phyloP scores from a whole-genome alignment of 2,797 vertebrate genomes.

The Sebastes reedi region DNA sequence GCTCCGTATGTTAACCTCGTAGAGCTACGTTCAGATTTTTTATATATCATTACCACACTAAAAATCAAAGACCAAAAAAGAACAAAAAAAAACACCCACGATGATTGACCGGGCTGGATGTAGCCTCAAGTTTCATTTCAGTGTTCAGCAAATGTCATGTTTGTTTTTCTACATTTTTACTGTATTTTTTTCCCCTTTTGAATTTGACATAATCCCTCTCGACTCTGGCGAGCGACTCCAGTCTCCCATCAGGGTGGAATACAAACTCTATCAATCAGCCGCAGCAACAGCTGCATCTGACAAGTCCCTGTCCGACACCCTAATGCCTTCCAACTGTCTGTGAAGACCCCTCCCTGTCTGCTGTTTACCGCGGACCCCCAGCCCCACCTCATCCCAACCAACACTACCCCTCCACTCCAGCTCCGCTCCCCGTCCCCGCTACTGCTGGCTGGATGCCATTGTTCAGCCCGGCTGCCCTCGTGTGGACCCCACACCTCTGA shows the following conservation, averaged over 20 bases:
- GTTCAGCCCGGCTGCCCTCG: conserved; percentile 16
- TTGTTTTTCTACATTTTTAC: conserved; percentile 20
- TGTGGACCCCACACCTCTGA: conserved; percentile 43
- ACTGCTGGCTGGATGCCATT: conserved; percentile 9
- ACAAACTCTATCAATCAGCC: conserved; percentile 97
- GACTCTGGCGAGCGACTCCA: conserved; percentile 42
- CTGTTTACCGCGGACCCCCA: conserved; percentile 61
- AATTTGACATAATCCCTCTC: conserved; percentile 47
- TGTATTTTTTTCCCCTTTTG: conserved; percentile 13
- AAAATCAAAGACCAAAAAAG: conserved; percentile 54
- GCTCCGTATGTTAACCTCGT: conserved; percentile 59
- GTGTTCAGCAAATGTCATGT: conserved; percentile 28
- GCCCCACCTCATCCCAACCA: conserved; percentile 38
- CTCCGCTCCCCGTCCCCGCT: conserved; percentile 47
- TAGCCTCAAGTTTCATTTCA: conserved; percentile 30
- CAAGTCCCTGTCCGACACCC: conserved; percentile 93
- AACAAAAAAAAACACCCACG: neutral
- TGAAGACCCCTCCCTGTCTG: conserved; percentile 87
- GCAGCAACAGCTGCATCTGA: conserved; percentile 95
- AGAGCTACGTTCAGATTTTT: conserved; percentile 61
- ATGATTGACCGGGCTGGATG: conserved; percentile 25
- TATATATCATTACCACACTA: conserved; percentile 44
- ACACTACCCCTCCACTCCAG: conserved; percentile 51
- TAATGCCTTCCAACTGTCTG: conserved; percentile 94
- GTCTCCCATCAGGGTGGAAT: conserved; percentile 83